Base-by-base conservation (phyloP, 1,140 invertebrate species). In the Trachelipus rathkii region DNA sequence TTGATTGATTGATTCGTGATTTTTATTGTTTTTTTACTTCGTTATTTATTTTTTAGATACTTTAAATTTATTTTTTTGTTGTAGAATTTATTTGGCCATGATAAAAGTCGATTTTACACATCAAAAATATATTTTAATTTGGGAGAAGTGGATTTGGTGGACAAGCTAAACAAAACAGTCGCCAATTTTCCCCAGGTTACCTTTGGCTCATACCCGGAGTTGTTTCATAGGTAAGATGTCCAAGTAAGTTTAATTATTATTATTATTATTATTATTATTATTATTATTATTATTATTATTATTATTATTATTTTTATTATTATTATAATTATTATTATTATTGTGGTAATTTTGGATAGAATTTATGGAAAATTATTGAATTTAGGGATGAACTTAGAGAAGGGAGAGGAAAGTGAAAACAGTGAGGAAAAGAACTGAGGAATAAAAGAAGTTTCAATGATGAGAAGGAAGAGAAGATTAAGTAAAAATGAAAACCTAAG, bases 151-250 rank as follows among this genome's bases (percentile, higher is more conserved):
- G 82, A 84, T 9, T 86, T 91, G 60, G 85, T 89, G 9, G 75
- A 84, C 19, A 81, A 85, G 13, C 84, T 92, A 19, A 88, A 89
- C 78, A 77, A 86, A 69, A 86, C 87, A 13, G 88, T 87, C 0
- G 80, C 85, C 13, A 84, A 85, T 72, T 90, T 87, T 84, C 85
- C 87, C n/a, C 79, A 79, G 66, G 89, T 92, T 6, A 84, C 84
- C 53, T 87, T 92, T 83, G 91, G 91, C 43, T 92, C 90, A 74
- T 92, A 92, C 84, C 91, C 91, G 13, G 87, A 88, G 45, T 81
- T 89, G 71, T 82, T 84, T 74, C 87, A 88, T 82, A 86, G 77
- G 81, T 81, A 24, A 24, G 77, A 67, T 10, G 13, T 33, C 33
- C 33, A 33, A 33, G 33, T 33, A 33, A 33, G 33, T 33, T 33